Conservation (phyloP, 2,113 vertebrate genomes). For the Gallinago jamesoni region DNA sequence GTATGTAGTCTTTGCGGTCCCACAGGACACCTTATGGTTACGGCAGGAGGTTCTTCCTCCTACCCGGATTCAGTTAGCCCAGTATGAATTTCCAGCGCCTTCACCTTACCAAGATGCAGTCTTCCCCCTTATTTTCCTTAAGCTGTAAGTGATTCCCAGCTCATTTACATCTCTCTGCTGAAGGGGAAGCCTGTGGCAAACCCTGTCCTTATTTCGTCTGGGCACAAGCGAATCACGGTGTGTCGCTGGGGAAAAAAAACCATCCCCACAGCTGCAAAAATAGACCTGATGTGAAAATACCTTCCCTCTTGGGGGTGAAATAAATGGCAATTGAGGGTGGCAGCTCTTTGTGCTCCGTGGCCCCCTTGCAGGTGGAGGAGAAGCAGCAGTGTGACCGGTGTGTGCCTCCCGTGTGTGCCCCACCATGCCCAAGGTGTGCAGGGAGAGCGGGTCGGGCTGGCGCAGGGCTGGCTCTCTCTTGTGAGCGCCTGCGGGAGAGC, state of each 20-base stretch:
- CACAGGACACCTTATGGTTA: not conserved
- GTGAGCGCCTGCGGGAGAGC: not conserved
- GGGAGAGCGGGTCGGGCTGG: not conserved
- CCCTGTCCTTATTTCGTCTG: not conserved
- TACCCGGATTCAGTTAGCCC: not conserved
- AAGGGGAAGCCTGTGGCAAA: not conserved
- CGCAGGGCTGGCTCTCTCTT: not conserved
- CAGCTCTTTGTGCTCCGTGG: not conserved
- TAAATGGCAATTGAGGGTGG: not conserved
- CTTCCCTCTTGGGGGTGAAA: not conserved
- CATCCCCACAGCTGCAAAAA: not conserved
- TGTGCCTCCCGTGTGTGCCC: not conserved
- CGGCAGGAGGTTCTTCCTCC: not conserved
- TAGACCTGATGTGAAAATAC: not conserved
- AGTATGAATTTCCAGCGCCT: not conserved
- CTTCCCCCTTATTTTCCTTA: not conserved
- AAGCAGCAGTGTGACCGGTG: not conserved
- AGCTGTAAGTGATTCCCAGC: not conserved
- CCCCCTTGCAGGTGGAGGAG: not conserved
- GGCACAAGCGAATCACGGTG: not conserved
- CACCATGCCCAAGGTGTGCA: accelerated
- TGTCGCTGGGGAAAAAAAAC: not conserved
- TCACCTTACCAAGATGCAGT: not conserved
- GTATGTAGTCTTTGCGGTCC: not conserved
- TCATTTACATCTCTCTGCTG: not conserved